Conservation (phyloP, 2,888 invertebrate genomes). For the Cosmia trapezina region DNA sequence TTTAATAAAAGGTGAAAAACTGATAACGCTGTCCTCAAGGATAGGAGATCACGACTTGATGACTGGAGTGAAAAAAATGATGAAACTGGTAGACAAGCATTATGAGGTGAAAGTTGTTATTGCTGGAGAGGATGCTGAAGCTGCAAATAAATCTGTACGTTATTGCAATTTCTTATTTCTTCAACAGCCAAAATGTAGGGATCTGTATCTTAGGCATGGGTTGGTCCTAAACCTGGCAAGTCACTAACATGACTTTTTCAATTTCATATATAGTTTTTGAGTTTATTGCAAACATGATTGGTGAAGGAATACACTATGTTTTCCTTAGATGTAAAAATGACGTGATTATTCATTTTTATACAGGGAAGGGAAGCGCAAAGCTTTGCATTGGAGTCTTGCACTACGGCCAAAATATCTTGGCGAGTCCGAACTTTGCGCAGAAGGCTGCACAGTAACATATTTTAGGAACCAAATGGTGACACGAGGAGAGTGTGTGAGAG, state of each 20-base stretch:
- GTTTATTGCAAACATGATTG: too few relatives aligned
- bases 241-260: not conserved
- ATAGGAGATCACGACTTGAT: conserved; percentile 93
- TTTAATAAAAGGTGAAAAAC: conserved; percentile 91
- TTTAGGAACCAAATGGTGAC: too few relatives aligned
- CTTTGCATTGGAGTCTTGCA: too few relatives aligned
- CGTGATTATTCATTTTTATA: not conserved
- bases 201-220: not conserved
- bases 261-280: not conserved
- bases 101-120: conserved; percentile 92
- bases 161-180: not conserved
- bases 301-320: not conserved
- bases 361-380: too few relatives aligned
- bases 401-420: too few relatives aligned
- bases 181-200: not conserved
- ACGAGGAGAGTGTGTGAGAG: too few relatives aligned
- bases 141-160: conserved; percentile 77
- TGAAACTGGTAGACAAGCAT: conserved; percentile 92
- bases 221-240: not conserved
- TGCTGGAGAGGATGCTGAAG: conserved; percentile 84
- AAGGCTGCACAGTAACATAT: too few relatives aligned
- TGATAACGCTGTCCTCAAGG: conserved; percentile 91
- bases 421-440: too few relatives aligned
- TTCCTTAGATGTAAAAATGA: not conserved
- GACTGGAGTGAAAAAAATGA: conserved; percentile 91